Conservation (phyloP, 2,113 vertebrate species). For the Poicephalus meyeri region DNA sequence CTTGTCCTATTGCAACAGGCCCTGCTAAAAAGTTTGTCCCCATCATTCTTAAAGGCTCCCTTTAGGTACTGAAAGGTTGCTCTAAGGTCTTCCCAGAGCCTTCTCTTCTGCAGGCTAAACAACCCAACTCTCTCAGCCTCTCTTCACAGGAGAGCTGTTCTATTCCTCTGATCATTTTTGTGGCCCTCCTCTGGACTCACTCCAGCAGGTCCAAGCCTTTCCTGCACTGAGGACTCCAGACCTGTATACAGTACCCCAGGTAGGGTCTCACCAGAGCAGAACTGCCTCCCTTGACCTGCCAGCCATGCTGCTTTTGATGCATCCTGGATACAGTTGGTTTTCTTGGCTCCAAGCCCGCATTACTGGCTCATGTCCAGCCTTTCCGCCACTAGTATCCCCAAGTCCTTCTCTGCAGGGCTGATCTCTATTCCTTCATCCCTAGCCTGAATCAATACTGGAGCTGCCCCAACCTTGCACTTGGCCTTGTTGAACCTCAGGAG, state of each 20-base stretch:
- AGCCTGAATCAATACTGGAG: neutral
- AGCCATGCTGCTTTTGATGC: neutral
- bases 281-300: neutral
- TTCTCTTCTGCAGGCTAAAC: neutral
- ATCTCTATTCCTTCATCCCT: neutral
- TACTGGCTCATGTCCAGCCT: neutral
- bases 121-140: neutral
- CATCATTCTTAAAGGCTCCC: neutral
- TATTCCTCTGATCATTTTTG: neutral
- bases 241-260: neutral
- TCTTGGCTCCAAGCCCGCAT: neutral
- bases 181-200: neutral
- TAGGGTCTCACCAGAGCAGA: neutral
- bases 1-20: neutral
- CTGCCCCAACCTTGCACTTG: neutral
- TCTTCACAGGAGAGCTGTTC: neutral
- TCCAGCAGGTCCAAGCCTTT: neutral
- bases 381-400: neutral
- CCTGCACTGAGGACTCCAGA: neutral
- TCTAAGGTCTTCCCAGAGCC: neutral
- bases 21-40: neutral
- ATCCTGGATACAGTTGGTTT: neutral
- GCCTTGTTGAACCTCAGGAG: neutral
- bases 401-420: neutral
- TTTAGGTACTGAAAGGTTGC: neutral